Evolutionary conservation across 2,888 invertebrate species (phyloP).

Genomic region (Eudasyphora cyanicolor): DNA sequence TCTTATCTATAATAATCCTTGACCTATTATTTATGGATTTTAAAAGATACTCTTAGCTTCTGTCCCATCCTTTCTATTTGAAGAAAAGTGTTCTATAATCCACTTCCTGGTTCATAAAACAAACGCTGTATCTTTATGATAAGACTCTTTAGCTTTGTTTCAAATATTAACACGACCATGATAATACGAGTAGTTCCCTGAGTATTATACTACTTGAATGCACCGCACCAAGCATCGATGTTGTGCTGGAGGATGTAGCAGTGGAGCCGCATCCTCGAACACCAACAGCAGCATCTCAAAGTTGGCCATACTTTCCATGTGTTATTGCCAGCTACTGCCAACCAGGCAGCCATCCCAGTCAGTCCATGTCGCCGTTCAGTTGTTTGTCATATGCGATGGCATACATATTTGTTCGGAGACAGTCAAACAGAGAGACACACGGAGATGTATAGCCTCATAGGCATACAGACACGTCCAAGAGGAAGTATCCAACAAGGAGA

Average conservation of each 20-base stretch:
- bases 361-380: not conserved
- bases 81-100: too few species aligned
- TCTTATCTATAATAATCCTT: too few species aligned
- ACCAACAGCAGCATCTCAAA: not conserved
- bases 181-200: too few species aligned
- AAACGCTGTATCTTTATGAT: too few species aligned
- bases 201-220: slow-evolving; percentile 43
- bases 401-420: too few species aligned
- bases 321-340: not conserved
- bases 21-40: too few species aligned
- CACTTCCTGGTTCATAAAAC: too few species aligned
- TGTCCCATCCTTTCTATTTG: too few species aligned
- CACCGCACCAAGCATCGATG: not conserved
- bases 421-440: not conserved
- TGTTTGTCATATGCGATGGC: too few species aligned
- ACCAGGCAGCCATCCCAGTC: not conserved
- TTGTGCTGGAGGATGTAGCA: not conserved
- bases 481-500: slow-evolving; percentile 7
- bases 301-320: not conserved
- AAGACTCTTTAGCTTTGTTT: too few species aligned
- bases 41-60: too few species aligned
- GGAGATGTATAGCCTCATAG: not conserved
- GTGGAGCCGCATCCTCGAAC: not conserved
- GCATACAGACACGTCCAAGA: slow-evolving; percentile 4
- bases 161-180: too few species aligned